Conservation (phyloP, 2,888 invertebrate genomes). For the Apotomis turbidana region DNA sequence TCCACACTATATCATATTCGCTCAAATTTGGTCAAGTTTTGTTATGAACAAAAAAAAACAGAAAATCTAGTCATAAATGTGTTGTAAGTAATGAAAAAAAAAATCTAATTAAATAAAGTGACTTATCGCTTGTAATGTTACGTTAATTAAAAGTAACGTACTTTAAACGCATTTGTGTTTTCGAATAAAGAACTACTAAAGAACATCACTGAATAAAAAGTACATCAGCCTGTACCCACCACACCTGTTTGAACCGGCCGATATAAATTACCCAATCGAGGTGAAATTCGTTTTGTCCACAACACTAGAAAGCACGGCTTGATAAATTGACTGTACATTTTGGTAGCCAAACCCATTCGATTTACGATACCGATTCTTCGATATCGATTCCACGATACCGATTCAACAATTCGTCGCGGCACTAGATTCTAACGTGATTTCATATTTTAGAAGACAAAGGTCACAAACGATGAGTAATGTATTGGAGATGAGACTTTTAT, state of each 20-base stretch:
- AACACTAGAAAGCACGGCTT: conserved; percentile 61
- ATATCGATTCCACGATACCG: conserved; percentile 27
- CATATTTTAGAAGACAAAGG: not conserved
- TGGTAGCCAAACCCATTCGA: conserved; percentile 67
- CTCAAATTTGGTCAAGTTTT: no score
- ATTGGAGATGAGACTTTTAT: not conserved
- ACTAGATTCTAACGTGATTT: conserved; percentile 49
- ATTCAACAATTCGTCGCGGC: conserved; percentile 57
- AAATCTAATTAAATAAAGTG: no score
- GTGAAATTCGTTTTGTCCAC: conserved; percentile 78
- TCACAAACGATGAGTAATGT: not conserved
- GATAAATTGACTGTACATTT: conserved; percentile 57
- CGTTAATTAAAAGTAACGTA: no score
- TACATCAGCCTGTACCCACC: conserved; percentile 59
- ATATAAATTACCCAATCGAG: conserved; percentile 74
- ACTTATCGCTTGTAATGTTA: no score
- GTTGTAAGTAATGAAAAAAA: no score
- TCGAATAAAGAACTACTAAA: no score
- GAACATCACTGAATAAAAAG: conserved; percentile 10
- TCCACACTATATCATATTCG: no score
- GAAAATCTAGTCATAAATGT: no score
- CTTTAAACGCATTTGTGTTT: no score
- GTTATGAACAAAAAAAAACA: no score
- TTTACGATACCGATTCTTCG: conserved; percentile 57
- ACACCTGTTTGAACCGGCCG: conserved; percentile 69